A percentile compares a stretch with the other conserved stretches of the same genome.
Conservation (phyloP, 2,888 invertebrate species). For the Stictocephala bisonia region DNA sequence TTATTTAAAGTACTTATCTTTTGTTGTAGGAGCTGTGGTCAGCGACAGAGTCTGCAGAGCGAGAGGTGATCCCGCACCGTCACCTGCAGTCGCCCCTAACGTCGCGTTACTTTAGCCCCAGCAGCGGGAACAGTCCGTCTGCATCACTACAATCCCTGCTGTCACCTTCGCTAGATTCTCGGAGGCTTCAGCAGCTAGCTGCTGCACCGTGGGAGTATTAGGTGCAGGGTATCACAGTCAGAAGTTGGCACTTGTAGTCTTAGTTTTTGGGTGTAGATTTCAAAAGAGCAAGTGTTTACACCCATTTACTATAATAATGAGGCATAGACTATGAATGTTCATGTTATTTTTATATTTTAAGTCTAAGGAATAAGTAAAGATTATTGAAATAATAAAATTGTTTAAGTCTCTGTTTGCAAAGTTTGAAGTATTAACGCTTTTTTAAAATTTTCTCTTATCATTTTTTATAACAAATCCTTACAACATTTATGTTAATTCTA, state of each 20-base stretch:
- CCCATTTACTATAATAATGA: too few relatives aligned
- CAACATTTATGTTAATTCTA: too few relatives aligned
- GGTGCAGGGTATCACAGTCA: not conserved
- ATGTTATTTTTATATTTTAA: too few relatives aligned
- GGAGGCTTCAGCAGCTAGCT: slow-evolving; percentile 41
- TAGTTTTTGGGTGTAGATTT: too few relatives aligned
- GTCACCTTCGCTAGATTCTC: slow-evolving; percentile 66
- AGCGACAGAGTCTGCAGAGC: slow-evolving; percentile 74
- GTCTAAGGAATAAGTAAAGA: too few relatives aligned
- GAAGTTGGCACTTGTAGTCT: not conserved
- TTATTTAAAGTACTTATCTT: not conserved
- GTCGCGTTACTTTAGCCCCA: slow-evolving; percentile 66
- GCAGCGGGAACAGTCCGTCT: slow-evolving; percentile 62
- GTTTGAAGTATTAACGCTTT: too few relatives aligned
- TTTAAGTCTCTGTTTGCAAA: too few relatives aligned
- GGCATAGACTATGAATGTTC: too few relatives aligned
- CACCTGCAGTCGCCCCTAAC: slow-evolving; percentile 75
- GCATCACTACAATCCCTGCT: slow-evolving; percentile 69
- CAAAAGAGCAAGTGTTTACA: too few relatives aligned
- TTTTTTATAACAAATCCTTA: too few relatives aligned
- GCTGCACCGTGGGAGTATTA: slow-evolving; percentile 44
- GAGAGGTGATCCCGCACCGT: slow-evolving; percentile 75
- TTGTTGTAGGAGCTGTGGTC: slow-evolving; percentile 69
- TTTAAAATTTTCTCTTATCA: too few relatives aligned
- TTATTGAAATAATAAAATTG: too few relatives aligned